Percentiles rank a stretch among this genome's conserved stretches.
phyloP scores from a whole-genome alignment of 2,113 vertebrate species.

The Paramisgurnus dabryanus region DNA sequence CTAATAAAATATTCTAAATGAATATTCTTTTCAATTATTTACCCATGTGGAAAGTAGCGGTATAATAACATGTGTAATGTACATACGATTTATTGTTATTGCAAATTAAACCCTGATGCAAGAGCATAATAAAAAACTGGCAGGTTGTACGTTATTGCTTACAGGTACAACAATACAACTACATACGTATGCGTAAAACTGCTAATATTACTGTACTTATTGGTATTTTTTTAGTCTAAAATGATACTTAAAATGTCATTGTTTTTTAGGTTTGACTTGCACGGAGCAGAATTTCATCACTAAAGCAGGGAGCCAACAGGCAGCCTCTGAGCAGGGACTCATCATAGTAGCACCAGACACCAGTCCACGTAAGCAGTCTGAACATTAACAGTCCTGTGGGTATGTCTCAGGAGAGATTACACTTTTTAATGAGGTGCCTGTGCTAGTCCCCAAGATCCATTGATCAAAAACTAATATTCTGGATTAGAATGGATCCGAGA shows the following conservation, averaged over 20 bases:
- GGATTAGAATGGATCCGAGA: not conserved
- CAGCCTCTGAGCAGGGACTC: conserved; percentile 85
- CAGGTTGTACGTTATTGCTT: no score
- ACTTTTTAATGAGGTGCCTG: not conserved
- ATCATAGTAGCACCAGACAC: conserved; percentile 90
- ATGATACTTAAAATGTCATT: not conserved
- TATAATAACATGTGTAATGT: no score
- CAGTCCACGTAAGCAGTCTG: conserved; percentile 84
- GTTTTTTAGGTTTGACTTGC: conserved; percentile 85
- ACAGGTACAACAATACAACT: no score
- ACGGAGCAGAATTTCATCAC: conserved; percentile 97
- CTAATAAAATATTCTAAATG: no score
- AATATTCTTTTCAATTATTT: no score
- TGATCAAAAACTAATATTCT: not conserved
- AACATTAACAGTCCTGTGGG: not conserved
- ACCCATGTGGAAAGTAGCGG: no score
- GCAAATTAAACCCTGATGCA: no score
- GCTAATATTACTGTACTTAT: no score
- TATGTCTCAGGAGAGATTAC: not conserved
- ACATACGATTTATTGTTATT: no score
- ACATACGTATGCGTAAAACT: no score
- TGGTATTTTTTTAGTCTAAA: no score
- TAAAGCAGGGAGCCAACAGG: conserved; percentile 86
- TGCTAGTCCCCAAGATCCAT: not conserved
- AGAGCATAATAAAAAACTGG: no score